Base-by-base conservation (phyloP, 1,140 invertebrate genomes). In the Marisa cornuarietis region DNA sequence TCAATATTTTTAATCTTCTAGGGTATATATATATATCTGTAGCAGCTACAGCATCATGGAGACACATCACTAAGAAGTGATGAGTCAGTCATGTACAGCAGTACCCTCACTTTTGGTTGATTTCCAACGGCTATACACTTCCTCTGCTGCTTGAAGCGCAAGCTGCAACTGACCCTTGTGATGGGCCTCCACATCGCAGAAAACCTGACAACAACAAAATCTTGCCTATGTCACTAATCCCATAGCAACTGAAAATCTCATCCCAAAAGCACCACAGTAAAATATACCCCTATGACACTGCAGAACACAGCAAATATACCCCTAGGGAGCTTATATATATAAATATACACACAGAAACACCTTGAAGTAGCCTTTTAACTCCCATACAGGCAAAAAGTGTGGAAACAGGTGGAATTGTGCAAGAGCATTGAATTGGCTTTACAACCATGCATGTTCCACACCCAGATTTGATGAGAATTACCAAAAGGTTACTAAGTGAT, bases 111-210 rank as follows among this genome's bases (percentile, higher is more conserved):
- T 8, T 58, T 6, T 58, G 54, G 8, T 63, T 42, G 77, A 14
- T n/a, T 31, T 54, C 10, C 26, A 69, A 14, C 42, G 54, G 11
- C 24, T 22, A 26, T 20, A 61, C 52, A 52, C 74, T 52, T 78
- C 71, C 71, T 79, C 77, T 20, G n/a, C 42, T 24, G 51, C 68
- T 68, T 82, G 73, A 4, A 82, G 11, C 16, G 81, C 65, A 26
- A 81, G 62, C 71, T 81, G 75, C 24, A 81, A 75, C 58, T 72
- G 68, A 20, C 63, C 74, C 61, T 81, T 81, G 58, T 77, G 75
- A 8, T 11, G 31, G 73, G 66, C 49, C 20, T 76, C 73, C 42
- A 63, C 65, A 5, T 52, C 31, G 26, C 68, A 78, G 65, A 78
- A 79, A 16, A 22, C 31, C 76, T 81, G 76, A 13, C 26, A 75